Evolutionary conservation across 2,113 vertebrate genomes (phyloP).

Genomic region (Pseudorasbora parva): DNA sequence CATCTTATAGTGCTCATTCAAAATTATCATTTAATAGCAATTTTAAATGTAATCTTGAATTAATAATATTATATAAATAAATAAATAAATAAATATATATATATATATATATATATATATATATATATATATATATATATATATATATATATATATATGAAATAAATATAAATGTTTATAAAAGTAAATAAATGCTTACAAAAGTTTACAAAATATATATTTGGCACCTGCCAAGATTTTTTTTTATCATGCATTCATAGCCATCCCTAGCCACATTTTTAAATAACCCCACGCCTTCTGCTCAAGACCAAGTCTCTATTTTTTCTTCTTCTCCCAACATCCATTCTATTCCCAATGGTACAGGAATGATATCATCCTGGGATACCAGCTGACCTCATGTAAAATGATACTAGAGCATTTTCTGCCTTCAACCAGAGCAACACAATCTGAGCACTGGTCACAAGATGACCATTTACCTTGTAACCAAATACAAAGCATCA

Average conservation of each 20-base stretch:
- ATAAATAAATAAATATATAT: too few relatives aligned
- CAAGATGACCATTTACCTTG: background rate
- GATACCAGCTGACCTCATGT: slow-evolving; percentile 55
- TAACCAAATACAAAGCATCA: slow-evolving; percentile 12
- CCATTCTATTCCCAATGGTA: background rate
- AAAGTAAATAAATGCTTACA: too few relatives aligned
- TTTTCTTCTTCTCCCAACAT: background rate
- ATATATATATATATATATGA: background rate
- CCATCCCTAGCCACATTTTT: background rate
- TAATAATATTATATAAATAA: background rate
- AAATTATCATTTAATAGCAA: background rate
- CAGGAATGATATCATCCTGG: slow-evolving; percentile 52
- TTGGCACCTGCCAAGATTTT: background rate
- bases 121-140: too few relatives aligned
- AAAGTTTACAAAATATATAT: too few relatives aligned
- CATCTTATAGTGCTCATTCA: background rate
- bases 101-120: too few relatives aligned
- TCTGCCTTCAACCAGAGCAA: slow-evolving; percentile 29
- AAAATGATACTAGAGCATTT: slow-evolving; percentile 49
- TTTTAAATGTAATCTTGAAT: background rate
- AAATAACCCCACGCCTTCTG: background rate
- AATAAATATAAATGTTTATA: too few relatives aligned
- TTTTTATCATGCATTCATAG: background rate
- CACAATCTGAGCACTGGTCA: background rate
- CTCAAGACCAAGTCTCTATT: background rate